Conservation (phyloP, 2,797 vertebrate species). For the Octomys mimax region DNA sequence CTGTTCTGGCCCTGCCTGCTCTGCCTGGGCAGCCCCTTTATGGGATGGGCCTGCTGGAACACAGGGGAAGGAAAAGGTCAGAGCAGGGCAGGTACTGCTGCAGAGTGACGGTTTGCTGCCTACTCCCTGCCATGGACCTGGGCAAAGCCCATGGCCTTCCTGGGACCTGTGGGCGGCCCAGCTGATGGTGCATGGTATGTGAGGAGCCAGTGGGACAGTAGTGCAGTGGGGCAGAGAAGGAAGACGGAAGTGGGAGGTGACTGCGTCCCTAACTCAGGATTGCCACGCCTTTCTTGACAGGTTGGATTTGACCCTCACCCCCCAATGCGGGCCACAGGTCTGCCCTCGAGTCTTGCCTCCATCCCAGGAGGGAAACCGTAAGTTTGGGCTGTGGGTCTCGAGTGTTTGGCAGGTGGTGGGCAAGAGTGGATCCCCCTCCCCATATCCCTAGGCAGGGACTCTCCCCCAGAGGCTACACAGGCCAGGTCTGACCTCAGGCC, state of each 20-base stretch:
- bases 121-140: not conserved
- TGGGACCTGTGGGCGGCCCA: not conserved
- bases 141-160: not conserved
- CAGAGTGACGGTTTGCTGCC: not conserved
- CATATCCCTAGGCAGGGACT: not conserved
- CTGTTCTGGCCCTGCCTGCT: not conserved
- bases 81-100: not conserved
- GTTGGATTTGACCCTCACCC: conserved; percentile 96
- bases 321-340: conserved; percentile 95
- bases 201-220: not conserved
- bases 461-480: not conserved
- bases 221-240: not conserved
- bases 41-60: rapidly evolving
- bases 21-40: too few species aligned
- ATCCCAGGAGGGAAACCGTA: conserved; percentile 98
- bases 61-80: not conserved
- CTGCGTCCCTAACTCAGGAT: not conserved
- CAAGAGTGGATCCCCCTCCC: rapidly evolving
- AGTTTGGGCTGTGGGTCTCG: conserved; percentile 75
- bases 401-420: not conserved
- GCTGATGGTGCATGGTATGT: not conserved
- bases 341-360: conserved; percentile 95
- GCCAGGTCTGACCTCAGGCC: too few species aligned
- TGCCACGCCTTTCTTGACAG: conserved; percentile 84
- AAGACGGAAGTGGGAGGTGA: rapidly evolving